Evolutionary conservation across 92 coral and sea anemone genomes (phyloP).

Genomic region (Parazoanthus atlanticus): DNA sequence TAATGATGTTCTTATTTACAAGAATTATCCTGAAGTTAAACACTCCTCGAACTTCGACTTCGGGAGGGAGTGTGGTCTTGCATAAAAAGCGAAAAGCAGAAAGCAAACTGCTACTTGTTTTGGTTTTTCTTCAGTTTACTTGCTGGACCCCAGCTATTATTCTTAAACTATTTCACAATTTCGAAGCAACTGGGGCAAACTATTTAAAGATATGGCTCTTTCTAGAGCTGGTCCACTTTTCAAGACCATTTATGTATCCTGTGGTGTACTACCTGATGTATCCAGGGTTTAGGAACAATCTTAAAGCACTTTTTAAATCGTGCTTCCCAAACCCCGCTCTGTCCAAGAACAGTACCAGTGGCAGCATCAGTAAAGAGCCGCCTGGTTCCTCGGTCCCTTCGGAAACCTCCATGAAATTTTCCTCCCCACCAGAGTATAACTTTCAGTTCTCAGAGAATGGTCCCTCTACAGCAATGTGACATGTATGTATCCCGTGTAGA

Average conservation of each 20-base stretch:
- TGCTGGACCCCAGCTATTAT: slow-evolving; percentile 81
- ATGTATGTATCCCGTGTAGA: neutral
- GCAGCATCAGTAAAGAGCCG: slow-evolving; percentile 5
- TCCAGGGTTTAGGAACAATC: slow-evolving; percentile 52
- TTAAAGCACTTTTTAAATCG: slow-evolving; percentile 53
- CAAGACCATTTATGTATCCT: slow-evolving; percentile 66
- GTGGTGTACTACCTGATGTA: slow-evolving; percentile 72
- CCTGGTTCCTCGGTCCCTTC: slow-evolving; percentile 16
- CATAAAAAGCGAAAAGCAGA: slow-evolving; percentile 66
- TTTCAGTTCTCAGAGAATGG: slow-evolving; percentile 23
- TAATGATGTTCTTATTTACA: slow-evolving; percentile 50
- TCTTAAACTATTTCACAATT: slow-evolving; percentile 45
- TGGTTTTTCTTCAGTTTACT: slow-evolving; percentile 63
- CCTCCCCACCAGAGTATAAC: slow-evolving; percentile 22
- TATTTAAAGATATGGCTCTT: slow-evolving; percentile 72
- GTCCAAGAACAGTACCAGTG: slow-evolving; percentile 2
- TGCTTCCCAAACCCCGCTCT: slow-evolving; percentile 41
- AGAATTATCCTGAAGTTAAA: slow-evolving; percentile 64
- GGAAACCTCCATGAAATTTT: slow-evolving; percentile 15
- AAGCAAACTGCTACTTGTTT: slow-evolving; percentile 54
- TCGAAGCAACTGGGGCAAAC: slow-evolving; percentile 41
- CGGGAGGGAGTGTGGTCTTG: slow-evolving; percentile 94
- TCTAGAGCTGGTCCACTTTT: slow-evolving; percentile 70
- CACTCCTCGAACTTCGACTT: slow-evolving; percentile 68
- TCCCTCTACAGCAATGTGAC: slow-evolving; percentile 21